phyloP scores from a whole-genome alignment of 2,113 vertebrate genomes.

The Oxyruncus cristatus region DNA sequence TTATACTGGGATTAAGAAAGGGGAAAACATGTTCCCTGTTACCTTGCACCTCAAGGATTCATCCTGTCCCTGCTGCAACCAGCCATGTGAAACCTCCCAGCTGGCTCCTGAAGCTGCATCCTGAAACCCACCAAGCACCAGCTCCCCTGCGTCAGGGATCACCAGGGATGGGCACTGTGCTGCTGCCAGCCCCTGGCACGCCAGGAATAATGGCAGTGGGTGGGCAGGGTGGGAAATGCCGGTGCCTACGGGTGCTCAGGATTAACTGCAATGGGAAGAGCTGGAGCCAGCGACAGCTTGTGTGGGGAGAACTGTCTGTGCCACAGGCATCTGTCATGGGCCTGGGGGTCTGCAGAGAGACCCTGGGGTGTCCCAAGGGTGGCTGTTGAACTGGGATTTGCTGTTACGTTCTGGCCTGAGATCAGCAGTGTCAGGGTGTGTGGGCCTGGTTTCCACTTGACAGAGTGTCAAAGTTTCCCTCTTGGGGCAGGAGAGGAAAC shows the following conservation, averaged over 20 bases:
- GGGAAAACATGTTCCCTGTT: background rate
- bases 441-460: background rate
- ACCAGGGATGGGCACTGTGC: background rate
- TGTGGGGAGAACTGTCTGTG: background rate
- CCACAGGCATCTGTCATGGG: background rate
- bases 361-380: accelerated
- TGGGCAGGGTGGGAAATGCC: background rate
- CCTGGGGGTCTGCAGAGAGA: background rate
- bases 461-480: background rate
- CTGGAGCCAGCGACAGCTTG: background rate
- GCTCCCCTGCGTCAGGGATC: background rate
- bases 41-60: background rate
- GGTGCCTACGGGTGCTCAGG: background rate
- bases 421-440: background rate
- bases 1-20: background rate
- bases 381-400: background rate
- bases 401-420: background rate
- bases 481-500: background rate
- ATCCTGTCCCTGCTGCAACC: background rate
- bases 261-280: background rate
- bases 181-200: background rate
- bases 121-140: background rate
- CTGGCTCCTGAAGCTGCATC: background rate
- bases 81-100: background rate
- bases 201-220: accelerated